Evolutionary conservation across 2,888 invertebrate genomes (phyloP), one percentile per base, ranked within the genome.

Genomic region (Chromoteleia sp.): DNA sequence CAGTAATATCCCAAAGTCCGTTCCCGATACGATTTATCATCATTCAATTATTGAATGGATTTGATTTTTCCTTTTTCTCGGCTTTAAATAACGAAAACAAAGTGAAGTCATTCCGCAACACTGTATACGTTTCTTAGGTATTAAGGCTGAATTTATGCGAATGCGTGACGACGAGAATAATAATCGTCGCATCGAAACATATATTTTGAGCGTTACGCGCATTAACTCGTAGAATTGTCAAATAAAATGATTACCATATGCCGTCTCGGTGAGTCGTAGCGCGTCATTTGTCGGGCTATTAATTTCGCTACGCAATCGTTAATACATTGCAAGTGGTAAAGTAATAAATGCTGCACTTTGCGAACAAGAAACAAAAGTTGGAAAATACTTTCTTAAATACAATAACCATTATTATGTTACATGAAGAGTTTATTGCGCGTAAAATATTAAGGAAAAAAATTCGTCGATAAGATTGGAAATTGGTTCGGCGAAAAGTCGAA

Each of bases 201-300:
- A 48, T 63, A 63, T 63, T 48, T 48, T 54, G 39, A 30, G 12
- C 21, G 65, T 29, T 19, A 36, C 30, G 21, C 36, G 21, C 48
- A 73, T 54, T 39, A 54, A 52, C 25, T 63, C 25, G 21, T 54
- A 54, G 17, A 63, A 73, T 73, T 61, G 73, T 63, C 73, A 63
- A 73, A 73, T 63, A 63, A 61, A 59, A 73, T 73, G 36, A 71
- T 73, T 73, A 61, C 41, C 56, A 43, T 54, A 48, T 50, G 59
- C 21, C 41, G 15, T 58, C n/a, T 12, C 5, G 21, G 8, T 14
- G 4, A 45, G 19, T 19, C 15, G 12, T 29, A 19, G 17, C 33
- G n/a, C n/a, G 25, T 58, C 58, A 29, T 70, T 70, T 48, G 45
- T 36, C 45, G 43, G 56, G 21, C 36, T 45, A 45, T 70, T 70